Base-by-base conservation (phyloP, 2,113 vertebrate species). In the Brachyistius frenatus region DNA sequence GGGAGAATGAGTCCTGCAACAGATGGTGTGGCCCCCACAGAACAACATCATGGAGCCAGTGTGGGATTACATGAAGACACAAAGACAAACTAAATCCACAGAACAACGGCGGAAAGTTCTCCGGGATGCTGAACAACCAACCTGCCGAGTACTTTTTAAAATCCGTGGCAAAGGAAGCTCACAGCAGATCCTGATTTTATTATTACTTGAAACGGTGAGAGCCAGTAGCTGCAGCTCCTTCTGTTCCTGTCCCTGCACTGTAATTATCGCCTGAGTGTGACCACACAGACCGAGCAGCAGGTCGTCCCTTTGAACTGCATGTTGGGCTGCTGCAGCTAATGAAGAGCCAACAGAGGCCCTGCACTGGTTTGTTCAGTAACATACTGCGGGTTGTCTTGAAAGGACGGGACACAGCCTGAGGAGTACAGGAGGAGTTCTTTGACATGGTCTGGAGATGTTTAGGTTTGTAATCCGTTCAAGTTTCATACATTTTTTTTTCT, bases 251-350 rank as follows among this genome's bases (percentile, higher is more conserved):
- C 58, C 13, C 47, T 3, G 44, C 5, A 39, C 73, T 75, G 71
- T 80, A 90, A 84, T 91, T 50, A 86, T 80, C 89, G 13, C 66
- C 66, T 60, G 30, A 3, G 72, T 85, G 85, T 84, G 58, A 39
- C 30, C 54, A 67, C 74, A 33, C 70, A 50, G 63, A n/a, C 39
- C 5, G 75, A 76, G 62, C 49, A 54, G 66, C 58, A 55, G 73
- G 9, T 15, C 49, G 13, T 64, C 53, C 14, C 81, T 91, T 87
- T 90, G 86, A 91, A 87, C 80, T 70, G 62, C 60, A 50, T 41
- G 39, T 56, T 47, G 39, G 36, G 33, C 69, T 46, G 58, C 23
- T 23, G 41, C 50, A 16, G 36, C 35, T 65, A 13, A 55, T 63
- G 74, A 84, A 68, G 74, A 86, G 35, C 61, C 74, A 63, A 13